Conservation (phyloP, 2,113 vertebrate species). For the Pluvianellus socialis region DNA sequence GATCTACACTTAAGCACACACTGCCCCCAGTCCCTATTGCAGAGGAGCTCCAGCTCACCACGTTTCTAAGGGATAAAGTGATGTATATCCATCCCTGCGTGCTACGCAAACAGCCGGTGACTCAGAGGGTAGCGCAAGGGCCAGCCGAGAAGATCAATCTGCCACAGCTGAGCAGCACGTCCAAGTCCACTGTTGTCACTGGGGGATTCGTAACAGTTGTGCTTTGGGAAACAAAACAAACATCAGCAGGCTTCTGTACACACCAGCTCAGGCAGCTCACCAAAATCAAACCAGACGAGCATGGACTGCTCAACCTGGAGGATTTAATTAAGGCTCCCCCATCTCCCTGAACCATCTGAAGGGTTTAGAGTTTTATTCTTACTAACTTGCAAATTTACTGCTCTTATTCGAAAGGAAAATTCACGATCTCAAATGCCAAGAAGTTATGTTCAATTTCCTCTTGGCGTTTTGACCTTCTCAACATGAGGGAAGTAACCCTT, state of each 20-base stretch:
- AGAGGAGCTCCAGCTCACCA: background rate
- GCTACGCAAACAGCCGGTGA: background rate
- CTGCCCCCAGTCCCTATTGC: background rate
- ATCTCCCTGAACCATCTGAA: background rate
- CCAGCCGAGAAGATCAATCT: background rate
- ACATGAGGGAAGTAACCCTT: slow-evolving; percentile 29
- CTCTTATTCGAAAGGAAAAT: slow-evolving; percentile 28
- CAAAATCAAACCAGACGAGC: background rate
- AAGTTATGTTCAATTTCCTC: slow-evolving; percentile 58
- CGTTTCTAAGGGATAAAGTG: background rate
- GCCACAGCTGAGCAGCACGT: background rate
- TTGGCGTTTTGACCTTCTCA: slow-evolving; percentile 45
- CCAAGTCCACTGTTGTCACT: background rate
- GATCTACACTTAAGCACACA: background rate
- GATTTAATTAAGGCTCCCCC: background rate
- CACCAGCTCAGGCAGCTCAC: background rate
- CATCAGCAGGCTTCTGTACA: background rate
- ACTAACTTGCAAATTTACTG: slow-evolving; percentile 40
- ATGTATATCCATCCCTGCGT: background rate
- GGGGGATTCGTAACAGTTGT: background rate
- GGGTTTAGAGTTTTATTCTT: slow-evolving; percentile 27
- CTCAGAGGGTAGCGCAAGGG: background rate
- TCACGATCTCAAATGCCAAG: slow-evolving; percentile 34
- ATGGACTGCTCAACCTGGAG: background rate
- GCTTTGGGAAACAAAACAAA: slow-evolving; percentile 41